Evolutionary conservation across 92 coral and sea anemone species (phyloP).

Genomic region (Meandrina meandrites): DNA sequence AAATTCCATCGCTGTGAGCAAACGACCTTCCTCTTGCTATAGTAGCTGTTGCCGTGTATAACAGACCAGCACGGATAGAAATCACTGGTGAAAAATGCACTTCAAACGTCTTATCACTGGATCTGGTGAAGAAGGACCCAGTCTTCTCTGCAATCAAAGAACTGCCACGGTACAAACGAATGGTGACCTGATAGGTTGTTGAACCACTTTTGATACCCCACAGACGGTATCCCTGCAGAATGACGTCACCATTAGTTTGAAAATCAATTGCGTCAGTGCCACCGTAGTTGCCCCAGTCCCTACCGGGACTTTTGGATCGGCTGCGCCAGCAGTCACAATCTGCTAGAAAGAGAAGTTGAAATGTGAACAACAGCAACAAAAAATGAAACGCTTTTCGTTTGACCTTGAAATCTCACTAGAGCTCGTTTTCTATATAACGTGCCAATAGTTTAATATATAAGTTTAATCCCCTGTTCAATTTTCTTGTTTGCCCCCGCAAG

Average conservation of each 20-base stretch:
- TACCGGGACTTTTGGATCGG: background rate
- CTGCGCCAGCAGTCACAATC: constrained; percentile 46
- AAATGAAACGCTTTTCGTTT: no score
- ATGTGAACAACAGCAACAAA: background rate
- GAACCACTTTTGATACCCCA: constrained; percentile 29
- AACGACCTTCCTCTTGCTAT: background rate
- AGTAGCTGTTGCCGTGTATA: constrained; percentile 38
- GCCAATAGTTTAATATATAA: no score
- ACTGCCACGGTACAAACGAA: constrained; percentile 41
- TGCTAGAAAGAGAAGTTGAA: background rate
- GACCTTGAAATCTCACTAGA: no score
- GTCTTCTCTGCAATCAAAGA: constrained; percentile 39
- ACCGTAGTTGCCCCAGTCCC: background rate
- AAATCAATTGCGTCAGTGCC: constrained; percentile 1
- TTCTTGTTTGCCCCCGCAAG: no score
- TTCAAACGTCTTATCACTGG: constrained; percentile 19
- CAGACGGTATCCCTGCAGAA: constrained; percentile 22
- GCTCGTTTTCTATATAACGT: no score
- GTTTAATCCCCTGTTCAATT: no score
- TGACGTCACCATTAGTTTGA: constrained; percentile 30
- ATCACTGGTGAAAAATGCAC: constrained; percentile 34
- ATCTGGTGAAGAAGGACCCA: constrained; percentile 41
- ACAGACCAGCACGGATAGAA: constrained; percentile 23
- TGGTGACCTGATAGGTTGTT: constrained; percentile 13
- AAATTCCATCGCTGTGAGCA: background rate